Evolutionary conservation across 2,888 invertebrate genomes (phyloP), one percentile per base, ranked within the genome.

Genomic region (Quadroppia sp.): DNA sequence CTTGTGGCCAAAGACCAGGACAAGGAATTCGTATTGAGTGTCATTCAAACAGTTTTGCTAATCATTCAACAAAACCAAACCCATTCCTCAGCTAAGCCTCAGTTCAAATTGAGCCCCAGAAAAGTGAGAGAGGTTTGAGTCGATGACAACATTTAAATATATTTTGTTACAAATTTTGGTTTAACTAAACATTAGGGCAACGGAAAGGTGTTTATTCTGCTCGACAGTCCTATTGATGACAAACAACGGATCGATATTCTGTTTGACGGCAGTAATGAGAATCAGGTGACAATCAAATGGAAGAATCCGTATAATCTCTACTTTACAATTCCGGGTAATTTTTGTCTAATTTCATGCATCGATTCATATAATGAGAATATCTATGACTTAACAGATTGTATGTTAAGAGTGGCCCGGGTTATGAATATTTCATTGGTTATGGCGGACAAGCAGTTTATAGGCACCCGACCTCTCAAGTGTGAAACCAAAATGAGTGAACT

Each of bases 291-390:
- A 70, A 88, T 89, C 78, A 92, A 91, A 80, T 87, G 88, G 78
- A 86, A 91, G 78, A 92, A 93, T 83, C 92, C 92, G 0, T 92
- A 90, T 80, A 90, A 91, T 0, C 82, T 92, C 67, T 91, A 91
- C 81, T 91, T 92, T 81, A 87, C 89, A 78, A 89, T 92, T 82
- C 92, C 92, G 78, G 87, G 88, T 87, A 81, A 80, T 25, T 53
- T 48, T 11, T n/a, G 53, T 0, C 20, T n/a, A 53, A 25, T 53
- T 53, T 53, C 25, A 25, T 25, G 53, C 23, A 53, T 25, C 23
- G 25, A 45, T 17, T 45, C 17, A 45, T 45, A 45, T 2, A 45
- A 15, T 15, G 17, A 45, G 6, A 13, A 45, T 45, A 11, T 25
- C 32, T 61, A 4, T n/a, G n/a, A 30, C 4, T 28, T 32, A 32